phyloP scores from a whole-genome alignment of 2,113 vertebrate species.

The Triplophysa rosa region DNA sequence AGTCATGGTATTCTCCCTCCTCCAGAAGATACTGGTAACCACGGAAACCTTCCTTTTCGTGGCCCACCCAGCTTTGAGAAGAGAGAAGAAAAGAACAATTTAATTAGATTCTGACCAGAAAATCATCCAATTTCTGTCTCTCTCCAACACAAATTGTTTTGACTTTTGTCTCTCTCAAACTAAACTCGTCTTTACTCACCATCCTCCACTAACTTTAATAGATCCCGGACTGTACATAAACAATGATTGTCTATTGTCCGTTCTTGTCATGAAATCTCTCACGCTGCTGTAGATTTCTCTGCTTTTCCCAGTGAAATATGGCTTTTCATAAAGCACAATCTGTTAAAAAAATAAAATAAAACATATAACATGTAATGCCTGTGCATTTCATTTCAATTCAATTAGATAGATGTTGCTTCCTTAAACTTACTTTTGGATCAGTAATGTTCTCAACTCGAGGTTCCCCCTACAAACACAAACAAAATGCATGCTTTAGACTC shows the following conservation, averaged over 20 bases:
- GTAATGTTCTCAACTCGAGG: slow-evolving; percentile 83
- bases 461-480: slow-evolving; percentile 77
- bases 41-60: slow-evolving; percentile 90
- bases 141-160: background rate
- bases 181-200: slow-evolving; percentile 76
- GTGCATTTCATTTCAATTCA: background rate
- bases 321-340: slow-evolving; percentile 83
- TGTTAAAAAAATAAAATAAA: slow-evolving; percentile 51
- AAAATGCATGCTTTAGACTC: background rate
- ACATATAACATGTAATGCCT: background rate
- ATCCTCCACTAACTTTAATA: slow-evolving; percentile 83
- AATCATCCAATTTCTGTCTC: background rate
- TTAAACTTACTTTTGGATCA: slow-evolving; percentile 82
- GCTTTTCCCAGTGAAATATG: slow-evolving; percentile 81
- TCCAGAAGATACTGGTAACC: slow-evolving; percentile 96
- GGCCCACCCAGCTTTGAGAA: slow-evolving; percentile 88
- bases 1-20: slow-evolving; percentile 92
- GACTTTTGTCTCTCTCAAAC: background rate
- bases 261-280: slow-evolving; percentile 77
- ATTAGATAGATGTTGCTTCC: background rate
- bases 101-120: background rate
- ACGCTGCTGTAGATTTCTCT: slow-evolving; percentile 79
- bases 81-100: slow-evolving; percentile 19
- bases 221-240: slow-evolving; percentile 79
- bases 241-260: slow-evolving; percentile 63